Evolutionary conservation across 2,888 invertebrate genomes (phyloP).

Genomic region (Nemoura dubitans): DNA sequence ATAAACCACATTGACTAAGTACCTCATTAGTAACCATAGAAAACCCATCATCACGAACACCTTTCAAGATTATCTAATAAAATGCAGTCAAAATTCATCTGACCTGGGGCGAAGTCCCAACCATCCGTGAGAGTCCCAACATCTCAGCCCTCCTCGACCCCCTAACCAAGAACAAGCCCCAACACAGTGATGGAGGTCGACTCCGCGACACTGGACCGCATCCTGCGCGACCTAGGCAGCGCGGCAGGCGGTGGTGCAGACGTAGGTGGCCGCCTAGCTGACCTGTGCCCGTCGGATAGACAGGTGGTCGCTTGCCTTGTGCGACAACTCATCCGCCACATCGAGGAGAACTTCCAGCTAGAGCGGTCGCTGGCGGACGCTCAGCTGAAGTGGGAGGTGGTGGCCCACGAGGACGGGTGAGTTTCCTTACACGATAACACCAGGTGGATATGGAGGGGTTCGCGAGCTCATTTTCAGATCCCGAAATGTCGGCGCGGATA

Average conservation of each 20-base stretch:
- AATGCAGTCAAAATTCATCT: neutral
- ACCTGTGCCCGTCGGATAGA: neutral
- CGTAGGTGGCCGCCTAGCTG: neutral
- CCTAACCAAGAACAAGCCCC: too few relatives aligned
- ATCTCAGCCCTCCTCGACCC: neutral
- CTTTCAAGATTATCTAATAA: neutral
- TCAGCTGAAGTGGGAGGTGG: neutral
- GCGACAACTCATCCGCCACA: neutral
- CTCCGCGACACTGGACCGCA: neutral
- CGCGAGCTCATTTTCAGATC: too few relatives aligned
- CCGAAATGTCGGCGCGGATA: too few relatives aligned
- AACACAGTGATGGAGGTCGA: neutral
- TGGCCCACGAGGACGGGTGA: neutral
- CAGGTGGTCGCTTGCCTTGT: neutral
- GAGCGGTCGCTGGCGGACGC: neutral
- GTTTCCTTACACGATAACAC: neutral
- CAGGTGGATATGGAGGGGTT: too few relatives aligned
- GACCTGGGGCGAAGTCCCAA: neutral
- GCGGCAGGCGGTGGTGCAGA: neutral
- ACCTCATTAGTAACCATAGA: neutral
- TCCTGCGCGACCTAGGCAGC: neutral
- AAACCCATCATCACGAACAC: neutral
- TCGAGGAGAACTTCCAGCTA: neutral
- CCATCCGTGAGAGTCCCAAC: neutral
- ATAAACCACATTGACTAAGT: neutral